phyloP scores from a whole-genome alignment of 2,113 vertebrate genomes.

The Helogale parvula region DNA sequence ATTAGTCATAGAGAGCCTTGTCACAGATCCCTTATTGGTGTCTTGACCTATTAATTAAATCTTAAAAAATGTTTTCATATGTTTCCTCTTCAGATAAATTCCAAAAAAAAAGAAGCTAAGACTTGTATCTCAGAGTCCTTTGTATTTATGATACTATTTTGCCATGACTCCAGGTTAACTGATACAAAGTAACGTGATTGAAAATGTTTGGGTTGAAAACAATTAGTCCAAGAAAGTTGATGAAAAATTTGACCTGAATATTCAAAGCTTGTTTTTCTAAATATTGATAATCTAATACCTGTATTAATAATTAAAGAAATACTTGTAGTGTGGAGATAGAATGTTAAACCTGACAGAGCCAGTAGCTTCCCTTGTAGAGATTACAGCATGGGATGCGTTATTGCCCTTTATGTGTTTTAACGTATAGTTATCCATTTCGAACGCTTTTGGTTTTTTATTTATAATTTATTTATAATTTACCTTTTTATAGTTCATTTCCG shows the following conservation, averaged over 20 bases:
- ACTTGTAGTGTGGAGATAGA: not conserved
- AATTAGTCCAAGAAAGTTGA: constrained; percentile 37
- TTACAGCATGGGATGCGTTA: not conserved
- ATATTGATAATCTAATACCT: constrained; percentile 18
- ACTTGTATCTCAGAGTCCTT: constrained; percentile 16
- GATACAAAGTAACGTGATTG: constrained; percentile 42
- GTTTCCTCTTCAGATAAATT: constrained; percentile 54
- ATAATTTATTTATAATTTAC: no score
- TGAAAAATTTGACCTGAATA: constrained; percentile 43
- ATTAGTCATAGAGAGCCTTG: constrained; percentile 18
- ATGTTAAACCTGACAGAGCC: not conserved
- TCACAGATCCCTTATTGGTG: not conserved
- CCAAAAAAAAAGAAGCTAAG: not conserved
- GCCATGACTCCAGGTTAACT: not conserved
- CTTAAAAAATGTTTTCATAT: not conserved
- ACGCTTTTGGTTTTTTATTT: no score
- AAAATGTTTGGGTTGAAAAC: constrained; percentile 33
- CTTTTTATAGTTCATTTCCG: not conserved
- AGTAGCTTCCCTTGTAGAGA: not conserved
- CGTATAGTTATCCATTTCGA: not conserved
- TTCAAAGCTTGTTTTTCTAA: not conserved
- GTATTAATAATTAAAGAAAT: not conserved
- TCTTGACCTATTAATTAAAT: constrained; percentile 46
- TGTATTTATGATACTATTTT: constrained; percentile 3
- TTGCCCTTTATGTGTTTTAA: constrained; percentile 13